A percentile compares a stretch with the other conserved stretches of the same genome.
Evolutionary conservation across 1,140 invertebrate genomes (phyloP).

Genomic region (Sogatella furcifera): DNA sequence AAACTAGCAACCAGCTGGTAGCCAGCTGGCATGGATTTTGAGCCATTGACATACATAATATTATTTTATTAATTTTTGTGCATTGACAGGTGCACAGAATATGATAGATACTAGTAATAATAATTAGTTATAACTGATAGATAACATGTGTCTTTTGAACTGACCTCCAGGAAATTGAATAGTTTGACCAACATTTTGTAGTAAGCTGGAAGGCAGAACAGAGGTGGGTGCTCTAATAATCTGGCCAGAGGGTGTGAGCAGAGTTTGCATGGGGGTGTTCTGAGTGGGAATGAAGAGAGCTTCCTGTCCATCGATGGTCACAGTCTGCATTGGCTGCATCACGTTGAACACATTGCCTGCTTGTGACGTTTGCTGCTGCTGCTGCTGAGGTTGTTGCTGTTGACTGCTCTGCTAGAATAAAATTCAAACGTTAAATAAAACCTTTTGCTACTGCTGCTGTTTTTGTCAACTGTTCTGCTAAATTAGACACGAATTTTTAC

Average conservation of each 20-base stretch:
- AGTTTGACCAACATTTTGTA: conserved; percentile 37
- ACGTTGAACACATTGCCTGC: conserved; percentile 49
- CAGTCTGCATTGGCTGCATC: conserved; percentile 66
- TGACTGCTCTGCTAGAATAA: not conserved
- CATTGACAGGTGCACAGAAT: too few relatives aligned
- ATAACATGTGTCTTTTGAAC: not conserved
- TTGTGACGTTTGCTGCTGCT: conserved; percentile 37
- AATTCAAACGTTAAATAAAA: too few relatives aligned
- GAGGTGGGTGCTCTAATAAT: conserved; percentile 43
- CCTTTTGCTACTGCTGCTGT: too few relatives aligned
- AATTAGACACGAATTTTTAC: too few relatives aligned
- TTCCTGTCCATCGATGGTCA: conserved; percentile 87
- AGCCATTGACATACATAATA: too few relatives aligned
- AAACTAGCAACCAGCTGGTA: too few relatives aligned
- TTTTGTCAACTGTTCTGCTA: too few relatives aligned
- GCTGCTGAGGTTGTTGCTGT: conserved; percentile 29
- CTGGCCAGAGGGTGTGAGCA: conserved; percentile 47
- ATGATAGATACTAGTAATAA: too few relatives aligned
- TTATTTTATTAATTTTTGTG: too few relatives aligned
- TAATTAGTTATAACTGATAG: too few relatives aligned
- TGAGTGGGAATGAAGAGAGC: conserved; percentile 51
- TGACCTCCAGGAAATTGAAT: conserved; percentile 37
- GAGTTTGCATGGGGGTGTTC: conserved; percentile 29
- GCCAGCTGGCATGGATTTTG: too few relatives aligned
- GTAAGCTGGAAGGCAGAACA: conserved; percentile 39